Evolutionary conservation across 2,888 invertebrate genomes (phyloP), one percentile per base, ranked within the genome.

Genomic region (Hoplodrina blanda): DNA sequence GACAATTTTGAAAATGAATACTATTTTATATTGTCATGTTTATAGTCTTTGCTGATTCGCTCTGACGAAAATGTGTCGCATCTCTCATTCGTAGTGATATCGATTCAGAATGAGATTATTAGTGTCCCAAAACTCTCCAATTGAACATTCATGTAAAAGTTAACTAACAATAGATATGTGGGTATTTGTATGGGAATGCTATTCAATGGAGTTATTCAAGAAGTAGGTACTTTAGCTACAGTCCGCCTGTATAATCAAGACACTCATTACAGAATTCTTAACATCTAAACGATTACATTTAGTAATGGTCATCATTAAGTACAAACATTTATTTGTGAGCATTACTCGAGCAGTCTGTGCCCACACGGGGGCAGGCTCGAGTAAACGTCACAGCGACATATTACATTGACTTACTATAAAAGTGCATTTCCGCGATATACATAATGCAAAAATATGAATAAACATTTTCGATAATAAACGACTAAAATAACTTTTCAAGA

Each of bases 241-340:
- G 91, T 84, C 82, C 73, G 86, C 87, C 91, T 85, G 89, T 85
- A 82, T 78, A 83, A 87, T 86, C 87, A 88, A 91, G 87, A 91
- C 91, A 90, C 91, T 90, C 78, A 81, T 88, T 91, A 92, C 85
- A 89, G 87, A 85, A 81, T 89, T 81, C 86, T 88, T 89, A 88
- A 82, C 63, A 78, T 64, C 83, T 87, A 89, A 69, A 78, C 72
- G 85, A 82, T 86, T 87, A 89, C 78, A 80, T 67, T 73, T 68
- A 76, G 50, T 66, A 62, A 69, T 79, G 78, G 69, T 76, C 75
- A 68, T 73, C 68, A 76, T 72, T 76, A 85, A 79, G 71, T 82
- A 80, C 81, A 79, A 85, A 91, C 88, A 90, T 89, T 84, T 71
- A 90, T 73, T 65, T 76, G 87, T 76, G 83, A 85, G 83, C 78